Base-by-base conservation (phyloP, 2,797 vertebrate genomes). In the Sparus aurata region DNA sequence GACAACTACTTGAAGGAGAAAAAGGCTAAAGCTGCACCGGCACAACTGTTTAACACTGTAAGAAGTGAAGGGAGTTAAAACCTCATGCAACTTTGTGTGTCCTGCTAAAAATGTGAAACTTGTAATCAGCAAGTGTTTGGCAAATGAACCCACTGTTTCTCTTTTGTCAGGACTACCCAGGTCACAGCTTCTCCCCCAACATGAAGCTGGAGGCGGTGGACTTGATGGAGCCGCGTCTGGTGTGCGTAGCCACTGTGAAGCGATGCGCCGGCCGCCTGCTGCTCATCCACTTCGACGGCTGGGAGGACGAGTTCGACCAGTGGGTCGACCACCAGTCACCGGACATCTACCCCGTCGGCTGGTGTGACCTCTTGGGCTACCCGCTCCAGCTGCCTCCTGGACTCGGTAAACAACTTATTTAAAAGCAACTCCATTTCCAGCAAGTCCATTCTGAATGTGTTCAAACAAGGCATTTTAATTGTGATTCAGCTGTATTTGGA, bases 141-240 rank as follows among this genome's bases (percentile, higher is more conserved):
- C 15, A 13, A 13, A 5, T 38, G 10, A 50, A 25, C n/a, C 22
- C 9, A 1, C 41, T 3, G 20, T 23, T 2, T 22, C 4, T 73
- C 9, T 62, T 52, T 22, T 4, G 41, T 11, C 85, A 99, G 98
- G 97, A 98, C 91, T 96, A 95, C 80, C 95, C 96, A 3, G 96
- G 97, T 73, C 97, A 99, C 0, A 90, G 96, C 78, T 97, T 98
- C 94, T 94, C 90, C 71, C 89, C 95, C 45, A 96, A 96, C 90
- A 96, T 97, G 96, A 99, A 99, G 94, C 94, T 99, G 73, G 98
- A 99, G 93, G 98, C 98, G 0, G 97, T 97, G 83, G 98, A 99
- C 91, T 89, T 99, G 90, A 98, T 99, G 97, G 97, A 99, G 86
- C 98, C 98, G 0, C 95, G 97, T 2, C 96, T 99, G 59, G 96